A percentile compares a stretch with the other conserved stretches of the same genome.
phyloP scores from a whole-genome alignment of 2,797 vertebrate species.

The Girardinus metallicus region DNA sequence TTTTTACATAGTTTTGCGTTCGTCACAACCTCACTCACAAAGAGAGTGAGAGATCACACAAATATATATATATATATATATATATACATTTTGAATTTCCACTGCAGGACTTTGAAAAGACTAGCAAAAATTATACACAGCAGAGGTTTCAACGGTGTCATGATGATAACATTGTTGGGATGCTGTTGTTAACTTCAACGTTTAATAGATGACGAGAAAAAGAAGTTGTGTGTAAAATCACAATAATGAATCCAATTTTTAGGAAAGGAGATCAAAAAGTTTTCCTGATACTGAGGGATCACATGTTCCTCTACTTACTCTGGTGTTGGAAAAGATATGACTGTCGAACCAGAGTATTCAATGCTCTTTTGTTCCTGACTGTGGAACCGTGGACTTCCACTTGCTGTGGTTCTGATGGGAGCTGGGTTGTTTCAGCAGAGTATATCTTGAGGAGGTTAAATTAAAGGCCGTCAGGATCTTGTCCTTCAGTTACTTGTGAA shows the following conservation, averaged over 20 bases:
- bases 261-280: neutral
- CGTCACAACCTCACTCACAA: too few relatives aligned
- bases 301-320: neutral
- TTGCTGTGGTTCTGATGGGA: neutral
- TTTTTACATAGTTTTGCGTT: too few relatives aligned
- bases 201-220: neutral
- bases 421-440: neutral
- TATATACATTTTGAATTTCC: neutral
- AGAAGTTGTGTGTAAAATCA: neutral
- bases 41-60: too few relatives aligned
- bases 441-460: neutral
- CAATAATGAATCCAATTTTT: neutral
- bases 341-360: neutral
- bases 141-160: neutral
- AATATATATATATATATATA: too few relatives aligned
- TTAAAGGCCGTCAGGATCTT: neutral
- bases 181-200: neutral
- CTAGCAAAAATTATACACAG: too few relatives aligned
- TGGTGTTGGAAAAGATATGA: neutral
- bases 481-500: too few relatives aligned
- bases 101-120: neutral
- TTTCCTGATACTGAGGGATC: neutral
- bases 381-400: neutral
- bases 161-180: neutral
- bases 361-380: neutral